phyloP scores from a whole-genome alignment of 2,797 vertebrate species.

The Dermochelys coriacea region DNA sequence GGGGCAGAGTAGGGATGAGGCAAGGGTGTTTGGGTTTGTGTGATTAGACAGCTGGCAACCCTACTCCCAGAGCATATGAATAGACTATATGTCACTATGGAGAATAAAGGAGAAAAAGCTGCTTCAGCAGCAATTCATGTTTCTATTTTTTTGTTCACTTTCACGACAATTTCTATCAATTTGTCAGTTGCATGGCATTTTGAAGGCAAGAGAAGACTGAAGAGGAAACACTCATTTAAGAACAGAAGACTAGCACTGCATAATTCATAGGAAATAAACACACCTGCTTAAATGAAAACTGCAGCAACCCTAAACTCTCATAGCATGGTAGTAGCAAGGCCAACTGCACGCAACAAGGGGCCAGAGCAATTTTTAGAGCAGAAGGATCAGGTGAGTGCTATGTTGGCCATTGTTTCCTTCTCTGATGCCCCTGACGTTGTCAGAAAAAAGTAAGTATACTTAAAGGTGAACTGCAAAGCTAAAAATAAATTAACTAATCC shows the following conservation, averaged over 20 bases:
- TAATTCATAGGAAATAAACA: neutral
- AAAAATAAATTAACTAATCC: neutral
- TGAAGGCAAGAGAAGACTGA: neutral
- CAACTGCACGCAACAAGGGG: neutral
- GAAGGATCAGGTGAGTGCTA: neutral
- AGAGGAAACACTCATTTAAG: neutral
- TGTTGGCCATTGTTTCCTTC: neutral
- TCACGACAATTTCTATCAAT: neutral
- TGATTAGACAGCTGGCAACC: no score
- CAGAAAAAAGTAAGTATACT: neutral
- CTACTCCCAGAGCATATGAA: neutral
- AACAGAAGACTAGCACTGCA: neutral
- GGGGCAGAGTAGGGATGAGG: no score
- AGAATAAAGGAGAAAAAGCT: neutral
- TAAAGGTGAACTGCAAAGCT: neutral
- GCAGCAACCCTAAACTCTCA: fast-evolving
- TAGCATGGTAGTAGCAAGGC: neutral
- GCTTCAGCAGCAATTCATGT: neutral
- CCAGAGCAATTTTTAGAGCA: neutral
- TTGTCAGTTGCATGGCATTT: neutral
- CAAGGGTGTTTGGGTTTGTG: no score
- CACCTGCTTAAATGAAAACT: neutral
- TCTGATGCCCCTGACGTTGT: neutral
- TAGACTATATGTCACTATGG: neutral
- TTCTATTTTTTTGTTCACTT: neutral